Base-by-base conservation (phyloP, 2,888 invertebrate species). In the Ichneumoninae sp. region DNA sequence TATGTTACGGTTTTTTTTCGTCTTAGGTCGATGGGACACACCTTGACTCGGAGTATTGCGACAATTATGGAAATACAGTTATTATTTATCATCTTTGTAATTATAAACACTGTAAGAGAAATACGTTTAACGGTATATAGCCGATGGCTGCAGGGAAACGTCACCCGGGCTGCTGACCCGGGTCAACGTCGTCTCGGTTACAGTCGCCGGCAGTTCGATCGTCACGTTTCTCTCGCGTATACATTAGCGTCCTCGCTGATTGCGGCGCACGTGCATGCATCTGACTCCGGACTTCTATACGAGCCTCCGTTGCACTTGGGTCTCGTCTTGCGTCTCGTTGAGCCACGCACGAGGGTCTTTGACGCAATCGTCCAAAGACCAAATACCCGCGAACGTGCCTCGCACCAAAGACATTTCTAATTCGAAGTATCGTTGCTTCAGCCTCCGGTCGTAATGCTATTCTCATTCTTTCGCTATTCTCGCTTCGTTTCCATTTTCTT, bases 131-230 rank as follows among this genome's bases (percentile, higher is more conserved):
- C 82, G 78, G 72, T 57, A 74, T 60, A 78, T 72, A 30, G 65
- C 10, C 30, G 44, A 30, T 62, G 30, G 50, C 52, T 40, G 65
- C 62, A 40, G 16, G 10, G 69, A 72, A 69, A 81, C 69, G 66
- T 54, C 57, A 65, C 72, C 57, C 70, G 57, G 66, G 71, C 70
- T 60, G 83, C 85, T 86, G 86, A 86, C 86, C 86, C 70, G 66
- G 83, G 85, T 86, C 83, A 86, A 86, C 77, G 71, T 54, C 72
- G 72, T 81, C 76, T 68, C 79, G 57, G 60, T 82, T 83, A 70
- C 50, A 60, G 47, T 50, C 81, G 65, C 66, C 65, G 60, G 70
- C 70, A 26, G 36, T 76, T 44, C 52, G 40, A 82, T 66, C 84
- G 80, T 47, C 81, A 76, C 81, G 84, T 84, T 86, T 84, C 86